Conservation (phyloP, 2,888 invertebrate genomes). For the Noctua janthe region DNA sequence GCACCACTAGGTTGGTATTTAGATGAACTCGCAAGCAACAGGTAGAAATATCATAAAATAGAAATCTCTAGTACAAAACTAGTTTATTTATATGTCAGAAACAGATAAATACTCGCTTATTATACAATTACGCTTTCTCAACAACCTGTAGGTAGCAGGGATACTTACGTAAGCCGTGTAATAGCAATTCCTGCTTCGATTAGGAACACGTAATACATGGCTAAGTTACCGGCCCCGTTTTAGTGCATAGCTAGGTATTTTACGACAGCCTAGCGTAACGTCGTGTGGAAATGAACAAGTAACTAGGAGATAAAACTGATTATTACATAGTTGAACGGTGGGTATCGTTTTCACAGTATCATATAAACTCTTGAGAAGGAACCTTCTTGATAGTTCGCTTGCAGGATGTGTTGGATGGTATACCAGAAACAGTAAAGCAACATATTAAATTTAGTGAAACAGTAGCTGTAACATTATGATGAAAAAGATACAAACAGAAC, state of each 20-base stretch:
- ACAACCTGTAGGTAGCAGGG: constrained; percentile 55
- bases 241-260: constrained; percentile 38
- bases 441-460: neutral
- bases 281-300: constrained; percentile 53
- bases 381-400: neutral
- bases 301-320: constrained; percentile 25
- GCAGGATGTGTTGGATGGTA: neutral
- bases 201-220: constrained; percentile 62
- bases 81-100: constrained; percentile 29
- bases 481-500: neutral
- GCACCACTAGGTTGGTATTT: neutral
- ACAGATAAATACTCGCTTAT: constrained; percentile 44
- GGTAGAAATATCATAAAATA: constrained; percentile 16
- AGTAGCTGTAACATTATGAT: neutral
- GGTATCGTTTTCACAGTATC: neutral
- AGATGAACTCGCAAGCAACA: neutral
- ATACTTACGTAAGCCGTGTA: constrained; percentile 69
- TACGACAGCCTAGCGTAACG: constrained; percentile 59
- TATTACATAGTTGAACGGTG: constrained; percentile 14
- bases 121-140: constrained; percentile 68
- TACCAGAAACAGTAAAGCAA: neutral
- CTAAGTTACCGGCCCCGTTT: constrained; percentile 38
- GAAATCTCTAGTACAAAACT: constrained; percentile 14
- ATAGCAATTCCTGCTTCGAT: constrained; percentile 71
- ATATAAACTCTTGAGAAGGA: neutral